Evolutionary conservation across 2,113 vertebrate species (phyloP).

Genomic region (Thymallus thymallus): DNA sequence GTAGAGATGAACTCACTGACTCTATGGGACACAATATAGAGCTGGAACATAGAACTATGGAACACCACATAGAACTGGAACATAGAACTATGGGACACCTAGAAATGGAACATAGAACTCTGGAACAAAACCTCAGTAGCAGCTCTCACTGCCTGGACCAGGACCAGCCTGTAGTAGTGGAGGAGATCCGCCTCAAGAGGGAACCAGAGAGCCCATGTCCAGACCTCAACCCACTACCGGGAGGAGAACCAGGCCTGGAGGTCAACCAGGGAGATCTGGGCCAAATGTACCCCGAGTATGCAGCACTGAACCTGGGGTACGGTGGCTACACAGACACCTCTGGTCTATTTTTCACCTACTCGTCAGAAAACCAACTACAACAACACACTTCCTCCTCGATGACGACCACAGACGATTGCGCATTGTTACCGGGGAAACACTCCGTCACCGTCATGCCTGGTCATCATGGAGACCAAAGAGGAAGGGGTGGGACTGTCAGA

Average conservation of each 20-base stretch:
- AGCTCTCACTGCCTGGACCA: background rate
- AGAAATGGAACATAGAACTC: background rate
- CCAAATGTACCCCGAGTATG: background rate
- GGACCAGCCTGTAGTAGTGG: background rate
- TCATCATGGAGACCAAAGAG: background rate
- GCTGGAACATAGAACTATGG: background rate
- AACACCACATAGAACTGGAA: background rate
- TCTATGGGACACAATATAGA: background rate
- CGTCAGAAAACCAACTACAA: background rate
- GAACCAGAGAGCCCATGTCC: conserved; percentile 1
- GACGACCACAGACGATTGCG: background rate
- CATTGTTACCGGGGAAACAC: background rate
- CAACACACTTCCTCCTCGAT: background rate
- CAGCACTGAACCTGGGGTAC: background rate
- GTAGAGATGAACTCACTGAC: background rate
- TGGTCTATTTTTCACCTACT: background rate
- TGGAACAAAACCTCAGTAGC: background rate
- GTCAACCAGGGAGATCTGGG: background rate
- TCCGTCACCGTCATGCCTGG: background rate
- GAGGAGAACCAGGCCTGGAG: background rate
- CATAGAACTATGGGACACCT: background rate
- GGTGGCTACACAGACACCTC: background rate
- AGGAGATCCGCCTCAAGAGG: background rate
- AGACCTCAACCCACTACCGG: background rate
- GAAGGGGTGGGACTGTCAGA: background rate